Conservation (phyloP, 2,113 vertebrate species). For the Tympanuchus pallidicinctus region DNA sequence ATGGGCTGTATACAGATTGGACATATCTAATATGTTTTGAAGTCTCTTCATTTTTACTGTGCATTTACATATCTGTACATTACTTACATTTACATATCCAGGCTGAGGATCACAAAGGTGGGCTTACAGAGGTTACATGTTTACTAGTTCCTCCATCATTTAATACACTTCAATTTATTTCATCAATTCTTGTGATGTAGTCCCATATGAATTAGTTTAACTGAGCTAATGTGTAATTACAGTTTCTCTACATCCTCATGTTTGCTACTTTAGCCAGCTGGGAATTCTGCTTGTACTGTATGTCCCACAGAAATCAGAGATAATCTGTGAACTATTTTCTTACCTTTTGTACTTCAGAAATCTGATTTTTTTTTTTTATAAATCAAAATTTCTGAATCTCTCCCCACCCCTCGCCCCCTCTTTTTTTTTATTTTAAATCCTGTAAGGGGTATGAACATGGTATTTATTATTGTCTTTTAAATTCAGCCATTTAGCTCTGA, state of each 20-base stretch:
- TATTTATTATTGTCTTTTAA: not conserved
- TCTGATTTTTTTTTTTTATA: not conserved
- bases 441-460: not conserved
- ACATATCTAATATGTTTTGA: not conserved
- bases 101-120: not conserved
- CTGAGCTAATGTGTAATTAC: slow-evolving; percentile 65
- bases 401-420: not conserved
- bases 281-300: slow-evolving; percentile 49
- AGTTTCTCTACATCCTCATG: slow-evolving; percentile 37
- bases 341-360: not conserved
- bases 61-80: not conserved
- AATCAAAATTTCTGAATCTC: not conserved
- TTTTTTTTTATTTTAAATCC: not conserved
- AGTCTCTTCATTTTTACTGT: not conserved
- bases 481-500: not conserved
- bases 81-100: not conserved
- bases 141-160: slow-evolving; percentile 20
- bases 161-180: slow-evolving; percentile 56
- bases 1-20: not conserved
- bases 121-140: not conserved
- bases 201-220: slow-evolving; percentile 64
- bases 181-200: slow-evolving; percentile 1
- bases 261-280: slow-evolving; percentile 51
- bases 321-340: slow-evolving; percentile 9
- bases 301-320: slow-evolving; percentile 29